Conservation (phyloP, 2,113 vertebrate genomes). For the Calyptommatus sinebrachiatus region DNA sequence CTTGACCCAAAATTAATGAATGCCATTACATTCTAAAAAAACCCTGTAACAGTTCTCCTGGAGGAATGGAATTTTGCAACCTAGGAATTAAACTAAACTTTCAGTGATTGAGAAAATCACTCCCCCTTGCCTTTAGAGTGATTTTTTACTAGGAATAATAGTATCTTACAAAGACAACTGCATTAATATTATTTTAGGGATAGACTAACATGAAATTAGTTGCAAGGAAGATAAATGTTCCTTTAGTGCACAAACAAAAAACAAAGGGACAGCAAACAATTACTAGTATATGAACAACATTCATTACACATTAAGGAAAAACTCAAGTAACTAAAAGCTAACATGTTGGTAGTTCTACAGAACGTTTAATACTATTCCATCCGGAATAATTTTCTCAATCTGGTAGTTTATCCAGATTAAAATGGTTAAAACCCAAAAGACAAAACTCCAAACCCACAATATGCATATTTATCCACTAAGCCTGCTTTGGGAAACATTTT, state of each 20-base stretch:
- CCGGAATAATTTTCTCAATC: background rate
- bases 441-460: background rate
- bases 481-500: too few species aligned
- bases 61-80: background rate
- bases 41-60: too few species aligned
- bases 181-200: background rate
- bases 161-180: background rate
- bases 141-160: background rate
- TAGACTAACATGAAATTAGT: background rate
- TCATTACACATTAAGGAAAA: background rate
- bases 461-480: background rate
- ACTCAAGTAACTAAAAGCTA: background rate
- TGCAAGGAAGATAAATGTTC: too few species aligned
- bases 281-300: background rate
- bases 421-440: background rate
- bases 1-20: background rate
- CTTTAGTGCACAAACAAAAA: too few species aligned
- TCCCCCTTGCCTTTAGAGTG: background rate
- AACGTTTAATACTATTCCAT: background rate
- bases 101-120: background rate
- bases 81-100: background rate
- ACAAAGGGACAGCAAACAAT: background rate
- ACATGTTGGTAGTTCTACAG: background rate
- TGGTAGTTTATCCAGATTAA: background rate
- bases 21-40: background rate